Evolutionary conservation across 2,797 vertebrate species (phyloP), one percentile per base, ranked within the genome.

Genomic region (Apogon talboti): DNA sequence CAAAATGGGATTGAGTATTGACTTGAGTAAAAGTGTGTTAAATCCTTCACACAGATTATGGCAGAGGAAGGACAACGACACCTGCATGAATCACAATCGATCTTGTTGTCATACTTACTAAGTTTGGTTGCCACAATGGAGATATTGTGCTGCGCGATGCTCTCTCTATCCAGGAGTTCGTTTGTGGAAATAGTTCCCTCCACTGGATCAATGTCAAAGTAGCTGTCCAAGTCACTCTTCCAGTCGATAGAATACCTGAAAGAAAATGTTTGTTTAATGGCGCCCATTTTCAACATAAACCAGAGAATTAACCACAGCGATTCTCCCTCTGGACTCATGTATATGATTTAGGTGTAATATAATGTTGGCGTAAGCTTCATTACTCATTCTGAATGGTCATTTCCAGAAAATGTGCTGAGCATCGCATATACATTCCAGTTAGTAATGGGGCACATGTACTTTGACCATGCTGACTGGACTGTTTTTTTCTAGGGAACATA

Each of bases 101-200:
- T 74, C 68, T 33, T 8, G 58, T 46, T 68, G 79, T 81, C 86
- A 92, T 95, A 98, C 98, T 98, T 93, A 99, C 98, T 99, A 87
- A 98, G 93, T 96, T 99, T 99, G 91, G 96, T 98, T 28, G 97
- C 96, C 89, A 97, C 94, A 70, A 98, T 91, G 79, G 97, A 96
- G 92, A 99, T 95, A 85, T 98, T 98, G 89, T 98, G 97, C 81
- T 97, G 96, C 7, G 96, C 91, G 14, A 95, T 94, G 87, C 74
- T 97, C 84, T 99, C 97, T 78, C 97, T 93, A 94, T 99, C 96
- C 47, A 99, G 91, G 55, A 96, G 92, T 79, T 97, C 95, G 47
- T 97, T 97, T 54, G 97, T 99, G 78, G 96, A 96, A 76, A 99
- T 95, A 5, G 97, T 99, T 77, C 98, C 98, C 84, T 97, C 95